These are phyloP conservation scores for Myathropa florea DNA, from an alignment of 2,888 invertebrate species.

Conservation along the genomic window DNA sequence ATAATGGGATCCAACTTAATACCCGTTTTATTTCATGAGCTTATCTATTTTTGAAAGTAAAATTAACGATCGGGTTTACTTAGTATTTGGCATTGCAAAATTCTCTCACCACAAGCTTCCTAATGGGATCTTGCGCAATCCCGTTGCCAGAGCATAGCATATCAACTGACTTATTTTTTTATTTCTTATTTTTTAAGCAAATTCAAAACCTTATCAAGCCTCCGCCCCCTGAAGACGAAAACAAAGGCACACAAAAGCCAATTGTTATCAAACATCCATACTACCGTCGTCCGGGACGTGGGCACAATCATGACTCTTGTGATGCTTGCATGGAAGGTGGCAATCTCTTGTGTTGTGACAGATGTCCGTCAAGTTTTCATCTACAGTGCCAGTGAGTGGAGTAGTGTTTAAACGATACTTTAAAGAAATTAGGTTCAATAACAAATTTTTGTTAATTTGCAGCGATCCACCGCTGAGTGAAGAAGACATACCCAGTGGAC, in stretches of 20 bases:
- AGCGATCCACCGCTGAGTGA: conserved; percentile 96
- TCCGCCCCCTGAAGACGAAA: conserved; percentile 88
- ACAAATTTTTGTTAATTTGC: conserved; percentile 72
- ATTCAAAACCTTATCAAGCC: conserved; percentile 94
- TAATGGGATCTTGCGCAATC: conserved; percentile 31
- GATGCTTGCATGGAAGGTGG: conserved; percentile 97
- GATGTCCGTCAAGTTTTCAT: conserved; percentile 97
- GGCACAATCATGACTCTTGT: conserved; percentile 95
- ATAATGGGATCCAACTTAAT: background rate
- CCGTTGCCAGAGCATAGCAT: background rate
- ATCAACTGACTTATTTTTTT: conserved; percentile 14
- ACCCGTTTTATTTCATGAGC: background rate
- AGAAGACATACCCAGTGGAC: conserved; percentile 93
- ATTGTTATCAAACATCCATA: conserved; percentile 89
- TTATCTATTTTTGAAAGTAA: background rate
- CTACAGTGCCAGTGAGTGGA: conserved; percentile 94
- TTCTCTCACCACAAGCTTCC: conserved; percentile 74
- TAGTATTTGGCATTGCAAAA: background rate
- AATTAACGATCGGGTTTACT: background rate
- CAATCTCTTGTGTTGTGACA: conserved; percentile 96
- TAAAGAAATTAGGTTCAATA: background rate
- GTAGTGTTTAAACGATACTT: background rate
- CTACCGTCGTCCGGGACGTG: conserved; percentile 92
- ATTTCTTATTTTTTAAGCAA: conserved; percentile 83
- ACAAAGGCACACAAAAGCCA: conserved; percentile 80